phyloP scores from a whole-genome alignment of 2,797 vertebrate genomes.

The Cossypha polioptera region DNA sequence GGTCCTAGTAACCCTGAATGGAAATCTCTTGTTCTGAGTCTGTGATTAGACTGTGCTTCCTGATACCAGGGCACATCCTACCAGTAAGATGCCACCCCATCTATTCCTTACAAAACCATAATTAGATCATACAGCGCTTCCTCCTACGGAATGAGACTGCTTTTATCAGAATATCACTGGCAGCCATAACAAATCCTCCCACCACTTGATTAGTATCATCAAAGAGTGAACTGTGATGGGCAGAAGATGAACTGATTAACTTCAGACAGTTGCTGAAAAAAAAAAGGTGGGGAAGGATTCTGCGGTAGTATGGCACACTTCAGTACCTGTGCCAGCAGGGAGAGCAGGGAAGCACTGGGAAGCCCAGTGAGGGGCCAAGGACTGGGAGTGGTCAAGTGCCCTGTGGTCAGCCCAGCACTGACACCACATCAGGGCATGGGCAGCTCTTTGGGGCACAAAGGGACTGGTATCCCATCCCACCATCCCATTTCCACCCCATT shows the following conservation, averaged over 20 bases:
- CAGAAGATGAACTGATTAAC: background rate
- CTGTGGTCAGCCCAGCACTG: rapidly evolving
- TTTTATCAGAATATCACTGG: background rate
- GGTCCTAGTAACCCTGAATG: background rate
- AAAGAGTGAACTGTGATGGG: background rate
- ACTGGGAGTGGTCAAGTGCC: rapidly evolving
- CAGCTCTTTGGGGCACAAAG: background rate
- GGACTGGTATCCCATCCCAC: too few species aligned
- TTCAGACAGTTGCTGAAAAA: background rate
- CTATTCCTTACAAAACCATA: background rate
- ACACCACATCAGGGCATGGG: rapidly evolving
- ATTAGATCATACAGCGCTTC: rapidly evolving
- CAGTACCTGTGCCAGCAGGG: background rate
- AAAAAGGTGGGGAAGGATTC: background rate
- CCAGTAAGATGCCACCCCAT: background rate
- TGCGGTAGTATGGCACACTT: rapidly evolving
- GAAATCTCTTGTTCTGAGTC: background rate
- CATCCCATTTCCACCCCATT: background rate
- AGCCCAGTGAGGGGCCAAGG: background rate
- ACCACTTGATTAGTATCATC: background rate
- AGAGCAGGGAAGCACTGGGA: background rate
- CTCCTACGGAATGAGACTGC: background rate
- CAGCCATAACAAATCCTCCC: background rate
- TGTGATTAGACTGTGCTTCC: background rate
- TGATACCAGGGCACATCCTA: background rate